A percentile compares a stretch with the other conserved stretches of the same genome.
phyloP scores from a whole-genome alignment of 1,140 invertebrate species.

The Drosophila erecta region DNA sequence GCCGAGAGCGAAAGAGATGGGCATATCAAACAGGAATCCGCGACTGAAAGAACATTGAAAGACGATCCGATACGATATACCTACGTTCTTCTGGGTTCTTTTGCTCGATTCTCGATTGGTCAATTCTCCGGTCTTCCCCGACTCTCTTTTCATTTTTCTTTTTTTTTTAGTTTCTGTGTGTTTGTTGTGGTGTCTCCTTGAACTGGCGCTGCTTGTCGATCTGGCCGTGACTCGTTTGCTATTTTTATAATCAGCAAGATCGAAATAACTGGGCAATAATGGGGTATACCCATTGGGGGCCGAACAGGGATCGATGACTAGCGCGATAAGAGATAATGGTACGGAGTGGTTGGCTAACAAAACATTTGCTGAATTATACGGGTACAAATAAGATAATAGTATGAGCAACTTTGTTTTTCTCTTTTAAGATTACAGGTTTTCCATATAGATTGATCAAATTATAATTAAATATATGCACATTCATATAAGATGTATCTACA shows the following conservation, averaged over 20 bases:
- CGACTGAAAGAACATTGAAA: constrained; percentile 42
- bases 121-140: constrained; percentile 26
- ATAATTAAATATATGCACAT: neutral
- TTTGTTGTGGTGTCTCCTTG: constrained; percentile 43
- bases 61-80: constrained; percentile 45
- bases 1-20: neutral
- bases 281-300: constrained; percentile 36
- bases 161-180: neutral
- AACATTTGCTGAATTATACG: constrained; percentile 14
- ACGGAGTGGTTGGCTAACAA: constrained; percentile 5
- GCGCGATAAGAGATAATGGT: constrained; percentile 7
- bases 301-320: constrained; percentile 5
- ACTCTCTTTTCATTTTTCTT: neutral
- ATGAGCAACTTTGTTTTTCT: neutral
- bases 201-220: constrained; percentile 55
- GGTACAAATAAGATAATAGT: constrained; percentile 14
- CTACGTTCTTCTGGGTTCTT: constrained; percentile 46
- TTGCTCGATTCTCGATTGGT: constrained; percentile 31
- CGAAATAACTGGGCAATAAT: constrained; percentile 32
- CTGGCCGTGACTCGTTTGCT: constrained; percentile 79
- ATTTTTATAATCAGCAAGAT: constrained; percentile 71
- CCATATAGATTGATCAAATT: neutral
- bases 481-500: neutral
- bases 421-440: neutral
- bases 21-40: constrained; percentile 49